Percentiles rank a stretch among this genome's conserved stretches.
phyloP scores from a whole-genome alignment of 2,888 invertebrate species.

The Netelia fuscicornis region DNA sequence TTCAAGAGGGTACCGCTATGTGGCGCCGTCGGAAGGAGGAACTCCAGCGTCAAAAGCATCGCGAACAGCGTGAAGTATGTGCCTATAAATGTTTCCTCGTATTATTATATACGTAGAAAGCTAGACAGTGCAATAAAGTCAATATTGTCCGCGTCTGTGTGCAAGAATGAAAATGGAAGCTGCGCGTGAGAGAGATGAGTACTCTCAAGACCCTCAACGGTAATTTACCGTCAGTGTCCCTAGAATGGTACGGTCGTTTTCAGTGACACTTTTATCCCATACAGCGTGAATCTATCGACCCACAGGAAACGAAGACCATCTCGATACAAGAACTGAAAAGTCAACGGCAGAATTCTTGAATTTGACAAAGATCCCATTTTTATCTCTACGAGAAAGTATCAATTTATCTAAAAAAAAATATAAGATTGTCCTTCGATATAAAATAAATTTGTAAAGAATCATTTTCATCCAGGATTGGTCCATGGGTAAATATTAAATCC shows the following conservation, averaged over 20 bases:
- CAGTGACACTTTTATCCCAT: background rate
- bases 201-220: constrained; percentile 4
- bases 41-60: constrained; percentile 80
- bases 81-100: constrained; percentile 24
- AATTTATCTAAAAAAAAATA: too few relatives aligned
- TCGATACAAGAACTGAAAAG: background rate
- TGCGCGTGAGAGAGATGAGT: too few relatives aligned
- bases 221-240: constrained; percentile 9
- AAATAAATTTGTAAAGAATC: background rate
- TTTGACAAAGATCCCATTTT: background rate
- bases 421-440: background rate
- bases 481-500: background rate
- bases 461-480: too few relatives aligned
- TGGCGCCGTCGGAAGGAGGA: constrained; percentile 82
- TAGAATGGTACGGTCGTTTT: background rate
- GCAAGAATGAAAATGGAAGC: constrained; percentile 5
- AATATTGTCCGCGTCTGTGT: background rate
- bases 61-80: constrained; percentile 83
- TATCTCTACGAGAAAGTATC: background rate
- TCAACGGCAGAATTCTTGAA: background rate
- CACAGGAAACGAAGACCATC: constrained; percentile 19
- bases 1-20: constrained; percentile 80
- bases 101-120: background rate
- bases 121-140: background rate
- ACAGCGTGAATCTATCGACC: background rate